Base-by-base conservation (phyloP, 2,888 invertebrate species). In the Allygus modestus region DNA sequence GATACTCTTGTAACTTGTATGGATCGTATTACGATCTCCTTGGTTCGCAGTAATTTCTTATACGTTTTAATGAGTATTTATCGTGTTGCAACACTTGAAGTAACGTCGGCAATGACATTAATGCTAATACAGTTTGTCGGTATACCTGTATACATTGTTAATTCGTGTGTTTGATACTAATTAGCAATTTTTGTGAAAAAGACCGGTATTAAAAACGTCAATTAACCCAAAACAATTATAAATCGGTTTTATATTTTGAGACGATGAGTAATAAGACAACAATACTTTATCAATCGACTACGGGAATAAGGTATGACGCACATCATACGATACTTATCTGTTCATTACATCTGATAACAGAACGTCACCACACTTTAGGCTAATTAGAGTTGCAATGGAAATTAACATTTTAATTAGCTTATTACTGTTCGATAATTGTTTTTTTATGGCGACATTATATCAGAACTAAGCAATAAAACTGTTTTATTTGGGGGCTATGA, bases 271-370 rank as follows among this genome's bases (percentile, higher is more conserved):
- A 65, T 65, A 20, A 2, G 2, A 28, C 28, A 31, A 65, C 15
- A 58, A 58, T 58, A 23, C 37, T 7, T 11, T 37, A 46, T 46
- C 46, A 2, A 11, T 15, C 46, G 20, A 23, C 9, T 0, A 15
- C 1, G 31, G 4, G 31, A 12, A 26, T 28, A 65, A 28, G 65
- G n/a, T 17, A 31, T 65, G 65, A 65, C 28, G 65, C 65, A 28
- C 31, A 28, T 65, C 26, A 17, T 15, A 5, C 20, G 23, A 65
- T 20, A 28, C 15, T 28, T 58, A 58, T 51, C 51, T 12, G 7
- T 51, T 51, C 51, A 51, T 58, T 58, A 23, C 65, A 65, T 65
- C 65, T 65, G 65, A 65, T 65, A 65, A 65, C 65, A 31, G 31
- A 65, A 65, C 28, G 17, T 65, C 65, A 65, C 65, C 65, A 65